Conservation (phyloP, 64 coral and sea anemone genomes). For the Hydrozoanthus tunicans region DNA sequence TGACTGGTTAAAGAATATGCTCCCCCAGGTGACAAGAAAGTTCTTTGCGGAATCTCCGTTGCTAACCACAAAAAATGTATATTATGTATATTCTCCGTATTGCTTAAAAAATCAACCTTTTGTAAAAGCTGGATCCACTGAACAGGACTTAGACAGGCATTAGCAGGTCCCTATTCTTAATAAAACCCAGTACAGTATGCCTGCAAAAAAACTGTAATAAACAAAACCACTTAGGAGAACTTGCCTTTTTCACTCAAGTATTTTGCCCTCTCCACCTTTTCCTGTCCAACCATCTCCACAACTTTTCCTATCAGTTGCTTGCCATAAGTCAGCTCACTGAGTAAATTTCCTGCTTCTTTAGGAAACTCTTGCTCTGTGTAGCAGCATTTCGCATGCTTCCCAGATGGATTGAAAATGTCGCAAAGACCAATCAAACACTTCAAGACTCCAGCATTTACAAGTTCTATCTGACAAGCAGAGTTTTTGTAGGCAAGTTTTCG, state of each 20-base stretch:
- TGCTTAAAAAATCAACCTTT: too few species aligned
- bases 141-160: too few species aligned
- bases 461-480: slow-evolving; percentile 22
- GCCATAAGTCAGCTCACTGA: neutral
- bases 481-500: slow-evolving; percentile 45
- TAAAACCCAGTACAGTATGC: neutral
- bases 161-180: too few species aligned
- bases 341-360: neutral
- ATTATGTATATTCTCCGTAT: too few species aligned
- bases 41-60: too few species aligned
- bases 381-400: slow-evolving; percentile 31
- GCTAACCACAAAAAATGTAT: too few species aligned
- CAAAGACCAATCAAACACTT: slow-evolving; percentile 35
- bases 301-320: slow-evolving; percentile 52
- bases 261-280: neutral
- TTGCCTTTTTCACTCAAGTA: slow-evolving; percentile 20
- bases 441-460: slow-evolving; percentile 35
- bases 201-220: neutral
- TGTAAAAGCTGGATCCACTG: too few species aligned
- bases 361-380: slow-evolving; percentile 26
- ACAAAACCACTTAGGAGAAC: neutral
- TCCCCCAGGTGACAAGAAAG: too few species aligned
- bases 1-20: too few species aligned
- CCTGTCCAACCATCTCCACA: neutral
- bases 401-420: slow-evolving; percentile 28